These are phyloP conservation scores for Euplagia quadripunctaria DNA, from an alignment of 2,888 invertebrate genomes.

Conservation along the genomic window DNA sequence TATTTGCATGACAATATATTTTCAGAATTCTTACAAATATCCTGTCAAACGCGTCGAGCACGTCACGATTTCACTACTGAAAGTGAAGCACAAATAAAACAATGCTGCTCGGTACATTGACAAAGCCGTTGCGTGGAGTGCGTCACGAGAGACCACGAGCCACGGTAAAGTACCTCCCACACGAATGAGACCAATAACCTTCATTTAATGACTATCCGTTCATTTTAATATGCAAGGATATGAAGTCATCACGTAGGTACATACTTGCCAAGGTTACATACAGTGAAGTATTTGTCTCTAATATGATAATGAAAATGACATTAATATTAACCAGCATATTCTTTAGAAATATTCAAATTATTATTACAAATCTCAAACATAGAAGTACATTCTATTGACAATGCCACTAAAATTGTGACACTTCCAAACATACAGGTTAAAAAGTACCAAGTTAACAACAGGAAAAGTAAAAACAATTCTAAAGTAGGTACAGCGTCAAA, in stretches of 20 bases:
- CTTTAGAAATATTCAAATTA: neutral
- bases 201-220: neutral
- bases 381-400: too few species aligned
- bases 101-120: conserved; percentile 2
- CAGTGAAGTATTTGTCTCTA: neutral
- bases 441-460: too few species aligned
- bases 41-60: neutral
- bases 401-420: too few species aligned
- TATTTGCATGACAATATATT: neutral
- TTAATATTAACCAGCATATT: neutral
- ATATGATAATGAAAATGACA: neutral
- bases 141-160: conserved; percentile 42
- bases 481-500: too few species aligned
- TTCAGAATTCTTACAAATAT: neutral
- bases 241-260: neutral
- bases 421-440: too few species aligned
- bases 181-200: neutral
- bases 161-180: conserved; percentile 22
- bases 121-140: conserved; percentile 16
- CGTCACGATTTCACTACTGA: neutral
- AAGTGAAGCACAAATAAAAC: neutral
- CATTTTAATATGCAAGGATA: neutral
- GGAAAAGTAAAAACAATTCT: too few species aligned
- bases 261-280: neutral
- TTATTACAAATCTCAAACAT: too few species aligned